Conservation (phyloP, 1,140 invertebrate species). For the Polypedilum vanderplanki region DNA sequence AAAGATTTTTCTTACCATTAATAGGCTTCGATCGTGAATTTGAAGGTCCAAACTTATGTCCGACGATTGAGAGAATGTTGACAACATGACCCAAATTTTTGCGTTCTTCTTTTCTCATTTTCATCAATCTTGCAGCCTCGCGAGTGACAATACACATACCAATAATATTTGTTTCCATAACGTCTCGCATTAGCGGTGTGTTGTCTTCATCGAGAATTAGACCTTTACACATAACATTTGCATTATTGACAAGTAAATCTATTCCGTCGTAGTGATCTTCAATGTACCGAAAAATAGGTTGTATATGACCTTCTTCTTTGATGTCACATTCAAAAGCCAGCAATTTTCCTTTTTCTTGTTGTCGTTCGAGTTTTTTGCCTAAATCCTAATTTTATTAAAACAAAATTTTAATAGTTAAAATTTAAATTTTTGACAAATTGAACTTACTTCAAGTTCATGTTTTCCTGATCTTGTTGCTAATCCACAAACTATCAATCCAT, state of each 20-base stretch:
- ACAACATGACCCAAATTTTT: slow-evolving; percentile 49
- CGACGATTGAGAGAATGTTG: slow-evolving; percentile 48
- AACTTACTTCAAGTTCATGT: neutral
- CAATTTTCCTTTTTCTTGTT: slow-evolving; percentile 39
- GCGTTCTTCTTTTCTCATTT: slow-evolving; percentile 42
- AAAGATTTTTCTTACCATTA: slow-evolving; percentile 36
- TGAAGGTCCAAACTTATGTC: slow-evolving; percentile 42
- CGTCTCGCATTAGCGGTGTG: slow-evolving; percentile 38
- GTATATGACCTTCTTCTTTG: slow-evolving; percentile 53
- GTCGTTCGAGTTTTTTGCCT: neutral
- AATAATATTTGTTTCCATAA: slow-evolving; percentile 53
- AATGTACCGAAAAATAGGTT: slow-evolving; percentile 54
- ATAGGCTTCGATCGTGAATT: slow-evolving; percentile 31
- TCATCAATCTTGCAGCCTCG: slow-evolving; percentile 53
- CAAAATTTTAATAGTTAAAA: too few relatives aligned
- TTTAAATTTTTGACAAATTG: neutral
- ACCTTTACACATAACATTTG: slow-evolving; percentile 46
- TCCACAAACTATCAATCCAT: slow-evolving; percentile 32
- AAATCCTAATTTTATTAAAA: neutral
- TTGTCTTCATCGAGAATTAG: slow-evolving; percentile 44
- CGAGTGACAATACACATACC: slow-evolving; percentile 49
- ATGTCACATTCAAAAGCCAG: slow-evolving; percentile 51
- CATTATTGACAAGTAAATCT: slow-evolving; percentile 64
- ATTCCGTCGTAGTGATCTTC: slow-evolving; percentile 52
- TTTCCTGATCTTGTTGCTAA: neutral